These are phyloP conservation scores for Carassius gibelio DNA, from an alignment of 2,113 vertebrate species.

Conservation along the genomic window DNA sequence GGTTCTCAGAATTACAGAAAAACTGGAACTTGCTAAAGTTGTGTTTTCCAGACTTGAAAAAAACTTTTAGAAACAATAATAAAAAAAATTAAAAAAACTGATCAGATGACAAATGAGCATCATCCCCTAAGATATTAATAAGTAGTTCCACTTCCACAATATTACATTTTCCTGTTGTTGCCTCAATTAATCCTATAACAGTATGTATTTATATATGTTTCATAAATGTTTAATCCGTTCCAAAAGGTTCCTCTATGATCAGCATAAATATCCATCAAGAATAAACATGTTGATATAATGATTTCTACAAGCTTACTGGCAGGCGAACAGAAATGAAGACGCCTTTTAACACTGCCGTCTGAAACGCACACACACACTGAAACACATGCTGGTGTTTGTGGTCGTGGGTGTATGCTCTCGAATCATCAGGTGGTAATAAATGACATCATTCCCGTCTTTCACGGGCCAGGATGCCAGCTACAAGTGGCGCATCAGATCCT, in stretches of 20 bases:
- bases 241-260: background rate
- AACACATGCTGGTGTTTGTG: constrained; percentile 15
- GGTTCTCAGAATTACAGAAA: background rate
- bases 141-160: background rate
- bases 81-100: too few species aligned
- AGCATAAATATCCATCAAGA: background rate
- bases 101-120: background rate
- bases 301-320: background rate
- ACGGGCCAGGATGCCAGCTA: constrained; percentile 43
- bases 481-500: constrained; percentile 28
- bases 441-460: constrained; percentile 53
- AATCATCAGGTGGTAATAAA: constrained; percentile 45
- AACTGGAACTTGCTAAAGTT: background rate
- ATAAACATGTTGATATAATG: background rate
- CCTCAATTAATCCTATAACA: background rate
- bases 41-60: background rate
- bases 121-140: background rate
- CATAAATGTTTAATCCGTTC: background rate
- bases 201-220: background rate
- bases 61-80: background rate
- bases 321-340: background rate
- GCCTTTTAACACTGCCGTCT: background rate
- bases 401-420: background rate
- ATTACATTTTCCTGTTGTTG: background rate
- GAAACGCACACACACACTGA: background rate